A percentile compares a stretch with the other conserved stretches of the same genome.
phyloP scores from a whole-genome alignment of 1,140 invertebrate genomes.

The Drosophila hydei region DNA sequence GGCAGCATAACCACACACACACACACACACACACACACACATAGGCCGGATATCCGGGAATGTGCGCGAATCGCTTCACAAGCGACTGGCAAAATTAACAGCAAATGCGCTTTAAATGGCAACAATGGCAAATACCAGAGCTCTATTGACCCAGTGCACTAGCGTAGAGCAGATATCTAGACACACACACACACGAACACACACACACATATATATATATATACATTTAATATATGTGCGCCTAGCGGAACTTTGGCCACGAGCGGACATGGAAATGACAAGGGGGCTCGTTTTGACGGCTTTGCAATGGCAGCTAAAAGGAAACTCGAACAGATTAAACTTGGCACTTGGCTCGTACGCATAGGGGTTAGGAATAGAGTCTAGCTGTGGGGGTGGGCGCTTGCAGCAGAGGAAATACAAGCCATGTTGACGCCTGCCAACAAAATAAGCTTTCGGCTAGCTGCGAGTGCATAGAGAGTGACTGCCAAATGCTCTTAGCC shows the following conservation, averaged over 20 bases:
- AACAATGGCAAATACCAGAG: slow-evolving; percentile 74
- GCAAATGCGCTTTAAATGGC: slow-evolving; percentile 78
- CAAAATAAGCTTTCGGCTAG: slow-evolving; percentile 17
- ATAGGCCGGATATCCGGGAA: slow-evolving; percentile 67
- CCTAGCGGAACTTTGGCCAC: slow-evolving; percentile 62
- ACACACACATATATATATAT: background rate
- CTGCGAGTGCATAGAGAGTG: background rate
- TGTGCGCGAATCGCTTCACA: slow-evolving; percentile 71
- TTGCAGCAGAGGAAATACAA: slow-evolving; percentile 42
- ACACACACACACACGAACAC: background rate
- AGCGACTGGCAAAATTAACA: slow-evolving; percentile 78
- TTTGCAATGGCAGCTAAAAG: slow-evolving; percentile 62
- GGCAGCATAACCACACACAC: slow-evolving; percentile 31
- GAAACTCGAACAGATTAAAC: slow-evolving; percentile 78
- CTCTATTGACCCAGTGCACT: slow-evolving; percentile 72
- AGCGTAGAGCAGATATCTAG: slow-evolving; percentile 3
- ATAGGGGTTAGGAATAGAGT: slow-evolving; percentile 25
- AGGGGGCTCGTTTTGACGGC: slow-evolving; percentile 25
- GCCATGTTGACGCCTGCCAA: slow-evolving; percentile 59
- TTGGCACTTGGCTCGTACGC: slow-evolving; percentile 67
- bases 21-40: slow-evolving; percentile 12
- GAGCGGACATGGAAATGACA: slow-evolving; percentile 76
- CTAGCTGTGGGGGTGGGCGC: background rate
- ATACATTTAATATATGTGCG: slow-evolving; percentile 23
- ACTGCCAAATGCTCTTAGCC: slow-evolving; percentile 15